phyloP scores from a whole-genome alignment of 2,888 invertebrate genomes.

The Cremastobaeus sp. region DNA sequence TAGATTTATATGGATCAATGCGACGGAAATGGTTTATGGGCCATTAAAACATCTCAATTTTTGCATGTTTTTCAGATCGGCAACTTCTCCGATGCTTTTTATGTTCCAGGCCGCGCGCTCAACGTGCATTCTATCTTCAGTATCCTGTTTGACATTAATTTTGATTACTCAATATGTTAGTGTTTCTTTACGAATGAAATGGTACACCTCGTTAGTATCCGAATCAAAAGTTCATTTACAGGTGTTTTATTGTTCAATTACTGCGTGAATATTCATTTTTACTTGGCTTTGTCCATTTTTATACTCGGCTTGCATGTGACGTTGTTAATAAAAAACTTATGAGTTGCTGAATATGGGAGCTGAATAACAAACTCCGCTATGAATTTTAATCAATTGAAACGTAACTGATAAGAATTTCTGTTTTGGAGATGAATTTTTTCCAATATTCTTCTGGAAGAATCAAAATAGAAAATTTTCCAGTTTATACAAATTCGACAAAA shows the following conservation, averaged over 20 bases:
- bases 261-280: not conserved
- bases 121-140: constrained; percentile 5
- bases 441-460: too few relatives aligned
- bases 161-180: constrained; percentile 11
- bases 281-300: too few relatives aligned
- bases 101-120: too few relatives aligned
- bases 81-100: not conserved
- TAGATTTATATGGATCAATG: constrained; percentile 3
- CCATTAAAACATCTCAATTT: not conserved
- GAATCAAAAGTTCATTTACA: constrained; percentile 1
- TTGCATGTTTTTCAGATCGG: not conserved
- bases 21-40: constrained; percentile 4
- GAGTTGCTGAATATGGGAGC: too few relatives aligned
- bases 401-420: too few relatives aligned
- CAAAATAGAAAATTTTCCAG: too few relatives aligned
- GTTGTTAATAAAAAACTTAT: too few relatives aligned
- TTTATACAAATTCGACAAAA: too few relatives aligned
- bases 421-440: too few relatives aligned
- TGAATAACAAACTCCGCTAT: too few relatives aligned
- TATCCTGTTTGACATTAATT: constrained; percentile 23
- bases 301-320: too few relatives aligned
- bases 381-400: too few relatives aligned
- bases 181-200: constrained; percentile 1
- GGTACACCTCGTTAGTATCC: not conserved
- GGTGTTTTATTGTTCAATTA: not conserved